Percentiles rank a stretch among this genome's conserved stretches.
Conservation (phyloP, 2,113 vertebrate genomes). For the Synodontis membranacea region DNA sequence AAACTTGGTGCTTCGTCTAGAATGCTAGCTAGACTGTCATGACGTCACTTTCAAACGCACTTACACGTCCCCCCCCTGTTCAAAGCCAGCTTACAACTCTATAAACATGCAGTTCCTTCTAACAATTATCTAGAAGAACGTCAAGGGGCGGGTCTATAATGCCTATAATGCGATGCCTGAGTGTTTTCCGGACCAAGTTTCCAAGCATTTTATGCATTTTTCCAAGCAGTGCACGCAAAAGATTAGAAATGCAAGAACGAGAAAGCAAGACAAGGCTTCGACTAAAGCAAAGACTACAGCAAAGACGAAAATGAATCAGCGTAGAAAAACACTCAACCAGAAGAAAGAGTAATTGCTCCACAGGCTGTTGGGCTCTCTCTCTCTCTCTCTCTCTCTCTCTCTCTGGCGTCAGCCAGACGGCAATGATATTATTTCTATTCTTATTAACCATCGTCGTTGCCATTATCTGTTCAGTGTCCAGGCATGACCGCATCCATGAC, state of each 20-base stretch:
- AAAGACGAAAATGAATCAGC: conserved; percentile 6
- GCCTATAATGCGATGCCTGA: too few species aligned
- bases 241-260: conserved; percentile 28
- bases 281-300: background rate
- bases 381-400: conserved; percentile 26
- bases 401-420: conserved; percentile 50
- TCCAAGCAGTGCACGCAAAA: conserved; percentile 21
- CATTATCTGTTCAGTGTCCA: conserved; percentile 38
- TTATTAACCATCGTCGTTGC: conserved; percentile 39
- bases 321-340: conserved; percentile 1
- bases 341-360: conserved; percentile 27
- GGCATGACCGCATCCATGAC: conserved; percentile 38
- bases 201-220: conserved; percentile 8
- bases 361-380: conserved; percentile 24
- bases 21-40: background rate
- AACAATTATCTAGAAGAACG: background rate
- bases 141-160: background rate
- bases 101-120: background rate
- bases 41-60: too few species aligned
- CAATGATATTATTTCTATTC: conserved; percentile 52
- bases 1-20: background rate
- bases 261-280: background rate
- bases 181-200: background rate
- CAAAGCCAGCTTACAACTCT: background rate
- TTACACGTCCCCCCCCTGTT: background rate